A percentile compares a stretch with the other conserved stretches of the same genome.
Evolutionary conservation across 1,140 invertebrate genomes (phyloP).

Genomic region (Lanistes nyassanus): DNA sequence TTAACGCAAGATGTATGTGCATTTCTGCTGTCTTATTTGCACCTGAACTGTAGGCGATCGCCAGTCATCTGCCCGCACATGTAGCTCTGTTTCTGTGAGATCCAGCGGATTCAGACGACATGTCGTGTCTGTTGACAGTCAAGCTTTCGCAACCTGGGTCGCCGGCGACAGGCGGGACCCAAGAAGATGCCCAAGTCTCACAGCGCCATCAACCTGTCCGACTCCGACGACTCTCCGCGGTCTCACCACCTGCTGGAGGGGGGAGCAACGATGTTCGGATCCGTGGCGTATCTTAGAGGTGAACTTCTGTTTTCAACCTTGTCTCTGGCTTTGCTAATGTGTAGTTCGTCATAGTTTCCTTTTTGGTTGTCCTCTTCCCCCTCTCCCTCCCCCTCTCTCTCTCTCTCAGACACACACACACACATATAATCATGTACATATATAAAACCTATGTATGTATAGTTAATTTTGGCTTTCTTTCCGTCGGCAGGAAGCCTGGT

Average conservation of each 20-base stretch:
- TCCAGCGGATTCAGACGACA: no score
- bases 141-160: conserved; percentile 48
- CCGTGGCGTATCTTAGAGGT: conserved; percentile 58
- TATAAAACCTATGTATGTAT: no score
- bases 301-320: not conserved
- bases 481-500: conserved; percentile 45
- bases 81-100: no score
- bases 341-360: not conserved
- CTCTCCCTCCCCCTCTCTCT: conserved; percentile 5
- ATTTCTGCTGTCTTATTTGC: no score
- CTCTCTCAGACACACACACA: no score
- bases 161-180: conserved; percentile 33
- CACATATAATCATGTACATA: not conserved
- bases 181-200: conserved; percentile 28
- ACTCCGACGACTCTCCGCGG: conserved; percentile 7
- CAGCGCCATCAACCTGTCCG: conserved; percentile 5
- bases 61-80: no score
- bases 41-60: no score
- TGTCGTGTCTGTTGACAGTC: conserved; percentile 34
- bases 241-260: conserved; percentile 39
- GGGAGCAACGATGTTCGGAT: conserved; percentile 50
- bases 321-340: not conserved
- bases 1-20: no score
- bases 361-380: not conserved
- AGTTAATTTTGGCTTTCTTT: no score